A percentile compares a stretch with the other conserved stretches of the same genome.
Conservation (phyloP, 2,888 invertebrate species). For the Calameuta filiformis region DNA sequence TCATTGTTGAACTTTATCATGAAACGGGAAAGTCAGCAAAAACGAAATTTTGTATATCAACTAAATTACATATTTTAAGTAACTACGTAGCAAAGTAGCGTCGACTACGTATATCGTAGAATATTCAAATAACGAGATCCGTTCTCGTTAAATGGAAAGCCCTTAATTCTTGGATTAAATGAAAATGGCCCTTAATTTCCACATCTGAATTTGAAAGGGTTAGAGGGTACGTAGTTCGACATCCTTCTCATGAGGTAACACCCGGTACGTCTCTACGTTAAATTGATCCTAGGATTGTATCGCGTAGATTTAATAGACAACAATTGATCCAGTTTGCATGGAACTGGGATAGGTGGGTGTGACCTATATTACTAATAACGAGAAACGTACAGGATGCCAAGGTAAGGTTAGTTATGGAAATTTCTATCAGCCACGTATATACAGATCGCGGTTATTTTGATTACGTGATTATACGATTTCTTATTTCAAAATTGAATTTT, state of each 20-base stretch:
- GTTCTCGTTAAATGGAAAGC: neutral
- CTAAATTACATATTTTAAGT: neutral
- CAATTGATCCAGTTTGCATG: slow-evolving; percentile 18
- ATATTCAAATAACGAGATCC: neutral
- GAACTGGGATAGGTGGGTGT: slow-evolving; percentile 17
- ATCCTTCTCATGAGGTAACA: neutral
- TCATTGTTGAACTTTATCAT: neutral
- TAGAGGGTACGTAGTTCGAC: neutral
- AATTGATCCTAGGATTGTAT: neutral
- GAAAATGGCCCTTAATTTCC: neutral
- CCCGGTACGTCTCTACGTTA: neutral
- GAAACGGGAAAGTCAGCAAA: neutral
- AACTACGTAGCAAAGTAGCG: neutral
- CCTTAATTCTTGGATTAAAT: neutral
- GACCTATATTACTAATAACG: slow-evolving; percentile 25
- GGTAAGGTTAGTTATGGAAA: slow-evolving; percentile 19
- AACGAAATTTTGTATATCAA: neutral
- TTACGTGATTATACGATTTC: too few species aligned
- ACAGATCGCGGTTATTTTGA: neutral
- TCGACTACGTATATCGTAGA: neutral
- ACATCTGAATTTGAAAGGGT: neutral
- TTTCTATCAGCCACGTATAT: slow-evolving; percentile 5
- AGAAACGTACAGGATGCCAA: slow-evolving; percentile 7
- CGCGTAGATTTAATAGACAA: slow-evolving; percentile 11
- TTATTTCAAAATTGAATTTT: slow-evolving; percentile 10